Conservation (phyloP, 2,888 invertebrate species). For the Eupithecia vulgata region DNA sequence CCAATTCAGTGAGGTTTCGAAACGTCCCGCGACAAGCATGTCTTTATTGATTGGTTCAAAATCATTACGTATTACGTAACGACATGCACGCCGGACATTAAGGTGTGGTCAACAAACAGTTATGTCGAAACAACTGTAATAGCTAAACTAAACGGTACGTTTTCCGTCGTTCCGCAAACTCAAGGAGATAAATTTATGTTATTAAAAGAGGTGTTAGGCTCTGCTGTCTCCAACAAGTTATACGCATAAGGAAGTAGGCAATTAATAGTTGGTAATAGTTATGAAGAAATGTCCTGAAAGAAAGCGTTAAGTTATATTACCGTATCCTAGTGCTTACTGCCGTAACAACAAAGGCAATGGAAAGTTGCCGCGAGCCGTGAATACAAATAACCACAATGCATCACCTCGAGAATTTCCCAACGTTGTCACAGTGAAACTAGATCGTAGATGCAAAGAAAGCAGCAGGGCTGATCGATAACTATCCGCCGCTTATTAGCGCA, state of each 20-base stretch:
- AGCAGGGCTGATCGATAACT: slow-evolving; percentile 37
- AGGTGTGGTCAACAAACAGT: slow-evolving; percentile 65
- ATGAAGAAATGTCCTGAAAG: slow-evolving; percentile 36
- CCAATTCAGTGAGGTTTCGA: slow-evolving; percentile 67
- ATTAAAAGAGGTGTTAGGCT: slow-evolving; percentile 22
- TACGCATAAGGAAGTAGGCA: slow-evolving; percentile 31
- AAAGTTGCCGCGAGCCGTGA: slow-evolving; percentile 72
- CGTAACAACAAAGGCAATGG: slow-evolving; percentile 73
- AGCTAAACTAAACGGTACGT: slow-evolving; percentile 61
- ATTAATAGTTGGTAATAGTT: slow-evolving; percentile 17
- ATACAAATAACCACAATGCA: slow-evolving; percentile 80
- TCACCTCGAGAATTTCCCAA: slow-evolving; percentile 73
- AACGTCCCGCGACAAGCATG: slow-evolving; percentile 56
- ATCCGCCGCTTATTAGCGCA: slow-evolving; percentile 48
- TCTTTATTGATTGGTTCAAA: slow-evolving; percentile 61
- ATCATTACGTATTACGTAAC: slow-evolving; percentile 62
- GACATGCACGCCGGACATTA: slow-evolving; percentile 62
- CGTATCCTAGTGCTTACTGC: slow-evolving; percentile 60
- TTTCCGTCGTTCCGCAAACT: slow-evolving; percentile 75
- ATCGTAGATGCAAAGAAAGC: slow-evolving; percentile 65
- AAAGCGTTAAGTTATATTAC: slow-evolving; percentile 54
- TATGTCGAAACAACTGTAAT: slow-evolving; percentile 56
- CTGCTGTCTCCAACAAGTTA: slow-evolving; percentile 15
- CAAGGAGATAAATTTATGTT: slow-evolving; percentile 78
- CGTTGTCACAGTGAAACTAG: slow-evolving; percentile 65